A percentile compares a stretch with the other conserved stretches of the same genome.
Evolutionary conservation across 1,140 invertebrate genomes (phyloP).

Genomic region (Melipona quadrifasciata): DNA sequence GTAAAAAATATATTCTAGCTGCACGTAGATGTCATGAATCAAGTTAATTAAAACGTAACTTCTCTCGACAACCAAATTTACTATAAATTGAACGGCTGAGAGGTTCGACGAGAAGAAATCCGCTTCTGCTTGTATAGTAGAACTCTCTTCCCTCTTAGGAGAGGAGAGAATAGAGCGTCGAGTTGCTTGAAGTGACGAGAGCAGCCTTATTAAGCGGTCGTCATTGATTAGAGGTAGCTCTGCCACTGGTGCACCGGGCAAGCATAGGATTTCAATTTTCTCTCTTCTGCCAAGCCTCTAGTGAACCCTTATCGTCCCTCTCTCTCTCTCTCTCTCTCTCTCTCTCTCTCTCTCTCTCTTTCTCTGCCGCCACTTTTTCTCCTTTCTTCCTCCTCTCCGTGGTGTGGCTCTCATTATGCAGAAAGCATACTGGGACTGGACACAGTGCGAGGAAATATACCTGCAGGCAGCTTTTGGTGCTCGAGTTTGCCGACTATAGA

Average conservation of each 20-base stretch:
- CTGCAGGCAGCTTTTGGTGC: slow-evolving; percentile 37
- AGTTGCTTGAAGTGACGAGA: background rate
- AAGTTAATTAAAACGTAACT: background rate
- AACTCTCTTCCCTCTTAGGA: too few species aligned
- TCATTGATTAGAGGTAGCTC: slow-evolving; percentile 34
- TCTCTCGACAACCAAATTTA: background rate
- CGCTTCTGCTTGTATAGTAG: too few species aligned
- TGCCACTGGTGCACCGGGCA: background rate
- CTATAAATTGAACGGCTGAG: too few species aligned
- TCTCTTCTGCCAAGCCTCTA: too few species aligned
- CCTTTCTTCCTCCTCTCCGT: too few species aligned
- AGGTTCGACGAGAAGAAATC: background rate
- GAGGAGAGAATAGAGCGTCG: too few species aligned
- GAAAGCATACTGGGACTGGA: slow-evolving; percentile 47
- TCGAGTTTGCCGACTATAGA: slow-evolving; percentile 48
- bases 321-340: background rate
- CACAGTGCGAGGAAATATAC: slow-evolving; percentile 40
- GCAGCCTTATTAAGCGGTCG: slow-evolving; percentile 29
- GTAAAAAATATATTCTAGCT: too few species aligned
- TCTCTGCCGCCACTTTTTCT: background rate
- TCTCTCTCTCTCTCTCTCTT: background rate
- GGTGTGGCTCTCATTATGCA: slow-evolving; percentile 40
- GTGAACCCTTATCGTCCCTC: background rate
- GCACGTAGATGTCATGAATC: too few species aligned
- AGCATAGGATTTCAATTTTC: slow-evolving; percentile 28